Conservation (phyloP, 2,888 invertebrate genomes). For the Anagyrus pseudococci region DNA sequence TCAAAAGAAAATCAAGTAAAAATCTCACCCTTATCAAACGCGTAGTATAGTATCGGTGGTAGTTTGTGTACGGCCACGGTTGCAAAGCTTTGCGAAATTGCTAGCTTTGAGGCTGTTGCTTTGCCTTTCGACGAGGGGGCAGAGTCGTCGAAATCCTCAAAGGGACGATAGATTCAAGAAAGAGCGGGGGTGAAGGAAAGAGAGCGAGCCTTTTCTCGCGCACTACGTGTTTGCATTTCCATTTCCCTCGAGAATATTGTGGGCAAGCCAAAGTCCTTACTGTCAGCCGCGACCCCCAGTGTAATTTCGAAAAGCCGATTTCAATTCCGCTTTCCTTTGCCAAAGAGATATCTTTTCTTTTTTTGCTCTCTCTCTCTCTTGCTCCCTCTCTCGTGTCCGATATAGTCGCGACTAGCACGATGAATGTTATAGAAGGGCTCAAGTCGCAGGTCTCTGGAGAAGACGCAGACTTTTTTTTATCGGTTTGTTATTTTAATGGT, state of each 20-base stretch:
- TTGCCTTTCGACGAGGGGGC: slow-evolving; percentile 42
- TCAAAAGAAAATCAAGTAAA: too few relatives aligned
- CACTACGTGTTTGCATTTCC: slow-evolving; percentile 57
- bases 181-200: background rate
- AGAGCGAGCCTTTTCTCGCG: slow-evolving; percentile 37
- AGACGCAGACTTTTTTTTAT: too few relatives aligned
- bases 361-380: slow-evolving; percentile 3
- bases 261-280: slow-evolving; percentile 11
- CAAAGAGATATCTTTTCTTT: slow-evolving; percentile 49
- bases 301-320: slow-evolving; percentile 61
- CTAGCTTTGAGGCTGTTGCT: slow-evolving; percentile 45
- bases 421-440: too few relatives aligned
- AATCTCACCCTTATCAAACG: too few relatives aligned
- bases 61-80: slow-evolving; percentile 28
- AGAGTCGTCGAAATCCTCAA: slow-evolving; percentile 48
- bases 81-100: slow-evolving; percentile 47
- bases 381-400: too few relatives aligned
- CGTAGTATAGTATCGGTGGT: too few relatives aligned
- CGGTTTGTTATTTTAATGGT: too few relatives aligned
- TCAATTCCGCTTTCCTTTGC: slow-evolving; percentile 56
- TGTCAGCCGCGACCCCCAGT: slow-evolving; percentile 34
- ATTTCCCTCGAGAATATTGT: slow-evolving; percentile 47
- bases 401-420: too few relatives aligned
- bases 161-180: slow-evolving; percentile 45
- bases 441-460: too few relatives aligned